Base-by-base conservation (phyloP, 2,888 invertebrate species). In the Barypeithes pellucidus region DNA sequence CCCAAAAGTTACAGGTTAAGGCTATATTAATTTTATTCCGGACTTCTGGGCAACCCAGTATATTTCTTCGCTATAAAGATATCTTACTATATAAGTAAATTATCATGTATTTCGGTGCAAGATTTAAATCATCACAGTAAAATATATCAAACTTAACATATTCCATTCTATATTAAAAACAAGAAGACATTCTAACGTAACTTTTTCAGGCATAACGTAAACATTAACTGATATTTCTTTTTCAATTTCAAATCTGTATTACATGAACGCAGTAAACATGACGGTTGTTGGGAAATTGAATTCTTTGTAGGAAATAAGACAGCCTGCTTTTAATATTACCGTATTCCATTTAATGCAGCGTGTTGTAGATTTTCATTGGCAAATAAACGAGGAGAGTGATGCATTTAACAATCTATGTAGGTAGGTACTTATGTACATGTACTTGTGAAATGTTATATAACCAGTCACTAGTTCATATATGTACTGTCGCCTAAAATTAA, bases 181-280 rank as follows among this genome's bases (percentile, higher is more conserved):
- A 66, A 66, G 39, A 54, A 66, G 47, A 61, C 45, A 59, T 68
- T 60, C 20, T 39, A 60, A 60, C 20, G 29, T 67, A 68, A 68
- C 60, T 61, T 68, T 50, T 60, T 68, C 61, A 68, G 60, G 68
- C 50, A 60, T 68, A 60, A 68, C 59, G 41, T 59, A 59, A 60
- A 68, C 47, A 45, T 59, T 67, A 67, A 60, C 60, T 60, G 60
- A 33, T 47, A 61, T 68, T 60, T 68, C 68, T 59, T 68, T 68
- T 60, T 47, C 20, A 60, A 60, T 43, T 50, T 60, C 43, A 20
- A 20, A 20, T 67, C 60, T 59, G 16, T 59, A 24, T 43, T 29
- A 67, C 36, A 61, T 59, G 68, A 60, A 68, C 33, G 59, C 60
- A 68, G 24, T 61, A 68, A 68, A 68, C 60, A 68, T 68, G 59